Evolutionary conservation across 2,797 vertebrate species (phyloP), one percentile per base, ranked within the genome.

Genomic region (Hydrolagus colliei): DNA sequence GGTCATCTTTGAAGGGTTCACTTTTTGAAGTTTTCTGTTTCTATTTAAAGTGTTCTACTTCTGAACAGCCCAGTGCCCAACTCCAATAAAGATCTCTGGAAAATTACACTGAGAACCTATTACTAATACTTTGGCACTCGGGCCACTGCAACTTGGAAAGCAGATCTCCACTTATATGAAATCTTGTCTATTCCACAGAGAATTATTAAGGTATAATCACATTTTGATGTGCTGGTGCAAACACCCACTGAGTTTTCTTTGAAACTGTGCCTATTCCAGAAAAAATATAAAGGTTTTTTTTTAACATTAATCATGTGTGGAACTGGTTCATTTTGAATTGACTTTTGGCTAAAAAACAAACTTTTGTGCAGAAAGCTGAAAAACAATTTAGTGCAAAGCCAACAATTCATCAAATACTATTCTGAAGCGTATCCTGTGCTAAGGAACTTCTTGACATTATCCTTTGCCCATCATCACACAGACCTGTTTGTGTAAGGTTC

Each of bases 151-250:
- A 67, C 35, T 82, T 67, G 62, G 14, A 84, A 71, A 68, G 35
- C 79, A 68, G 18, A 41, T 41, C 71, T 35, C 63, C 22, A 18
- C n/a, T 71, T 84, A 35, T 71, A 20, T 41, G 12, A 12, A 71
- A 63, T 6, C 65, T 41, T 20, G 7, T 84, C 27, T 18, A 71
- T n/a, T 35, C 2, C 20, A 71, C 18, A 71, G 41, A 84, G 9
- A 84, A 68, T 68, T 71, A 67, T 18, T 80, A 63, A 84, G 71
- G 35, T 84, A 41, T 52, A 84, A 67, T 71, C n/a, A 82, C 41
- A 32, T 52, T 10, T 52, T 65, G 32, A 71, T 71, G 12, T 68
- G 62, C 13, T 35, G 14, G 41, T 35, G 41, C 79, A 32, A 82
- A 35, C 27, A 6, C 14, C 65, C n/a, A 41, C 41, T 77, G 2